Percentiles rank a stretch among this genome's conserved stretches.
These are phyloP conservation scores for Liposcelis brunnea DNA, from an alignment of 2,888 invertebrate genomes.

Conservation along the genomic window DNA sequence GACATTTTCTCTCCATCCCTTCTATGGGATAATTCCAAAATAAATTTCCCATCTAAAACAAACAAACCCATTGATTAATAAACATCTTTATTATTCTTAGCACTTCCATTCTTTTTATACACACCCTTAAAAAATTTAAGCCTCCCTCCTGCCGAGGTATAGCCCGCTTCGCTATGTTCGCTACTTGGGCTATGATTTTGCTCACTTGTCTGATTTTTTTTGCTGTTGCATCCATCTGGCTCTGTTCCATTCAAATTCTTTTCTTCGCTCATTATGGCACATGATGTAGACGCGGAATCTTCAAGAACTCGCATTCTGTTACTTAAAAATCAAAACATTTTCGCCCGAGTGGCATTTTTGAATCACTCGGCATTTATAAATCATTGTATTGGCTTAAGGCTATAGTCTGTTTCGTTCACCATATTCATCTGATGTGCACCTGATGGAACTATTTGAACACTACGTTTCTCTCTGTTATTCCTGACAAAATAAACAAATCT, in stretches of 20 bases:
- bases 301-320: conserved; percentile 21
- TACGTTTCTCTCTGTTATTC: too few species aligned
- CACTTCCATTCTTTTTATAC: conserved; percentile 18
- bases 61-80: background rate
- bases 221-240: conserved; percentile 12
- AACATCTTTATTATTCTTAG: background rate
- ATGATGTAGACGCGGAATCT: conserved; percentile 20
- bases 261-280: conserved; percentile 23
- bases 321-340: conserved; percentile 6
- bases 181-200: conserved; percentile 14
- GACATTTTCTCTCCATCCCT: conserved; percentile 65
- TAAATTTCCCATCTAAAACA: conserved; percentile 70
- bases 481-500: too few species aligned
- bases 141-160: conserved; percentile 41
- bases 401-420: too few species aligned
- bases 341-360: too few species aligned
- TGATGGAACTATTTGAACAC: too few species aligned
- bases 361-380: too few species aligned
- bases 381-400: too few species aligned
- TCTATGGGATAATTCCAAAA: conserved; percentile 62
- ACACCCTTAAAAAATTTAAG: conserved; percentile 65
- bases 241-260: conserved; percentile 20
- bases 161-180: conserved; percentile 14
- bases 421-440: too few species aligned
- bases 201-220: conserved; percentile 12